phyloP scores from a whole-genome alignment of 2,888 invertebrate species.

The Hoplodrina ambigua region DNA sequence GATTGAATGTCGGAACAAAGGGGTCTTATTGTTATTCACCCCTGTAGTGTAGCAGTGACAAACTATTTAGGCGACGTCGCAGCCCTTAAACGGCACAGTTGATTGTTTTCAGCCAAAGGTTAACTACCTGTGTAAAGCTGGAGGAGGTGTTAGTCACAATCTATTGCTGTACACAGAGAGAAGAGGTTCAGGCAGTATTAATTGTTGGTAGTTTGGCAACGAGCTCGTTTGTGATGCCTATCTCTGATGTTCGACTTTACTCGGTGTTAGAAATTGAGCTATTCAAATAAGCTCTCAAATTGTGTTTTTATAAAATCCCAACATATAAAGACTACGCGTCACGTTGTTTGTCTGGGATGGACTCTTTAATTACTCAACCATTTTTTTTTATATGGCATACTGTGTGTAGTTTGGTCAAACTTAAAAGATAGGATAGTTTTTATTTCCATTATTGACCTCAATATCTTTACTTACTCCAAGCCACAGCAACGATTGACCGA shows the following conservation, averaged over 20 bases:
- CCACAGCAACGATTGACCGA: no score
- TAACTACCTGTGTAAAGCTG: slow-evolving; percentile 66
- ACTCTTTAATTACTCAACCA: no score
- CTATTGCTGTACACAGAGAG: slow-evolving; percentile 49
- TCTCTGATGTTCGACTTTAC: slow-evolving; percentile 30
- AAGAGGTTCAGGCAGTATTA: slow-evolving; percentile 38
- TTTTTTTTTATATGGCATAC: no score
- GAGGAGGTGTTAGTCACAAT: slow-evolving; percentile 53
- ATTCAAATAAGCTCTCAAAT: neutral
- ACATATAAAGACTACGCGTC: no score
- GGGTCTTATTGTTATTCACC: slow-evolving; percentile 89
- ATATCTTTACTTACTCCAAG: no score
- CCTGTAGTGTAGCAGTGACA: slow-evolving; percentile 80
- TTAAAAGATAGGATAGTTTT: no score
- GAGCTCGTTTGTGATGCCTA: slow-evolving; percentile 30
- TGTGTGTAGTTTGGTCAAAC: no score
- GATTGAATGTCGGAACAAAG: slow-evolving; percentile 88
- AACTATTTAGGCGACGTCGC: slow-evolving; percentile 80
- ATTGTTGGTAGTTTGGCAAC: slow-evolving; percentile 41
- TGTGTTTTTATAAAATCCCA: neutral
- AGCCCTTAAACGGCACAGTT: slow-evolving; percentile 74
- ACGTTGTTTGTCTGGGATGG: no score
- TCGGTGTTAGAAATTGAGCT: slow-evolving; percentile 2
- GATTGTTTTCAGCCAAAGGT: slow-evolving; percentile 77
- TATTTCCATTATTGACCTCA: no score